A percentile compares a stretch with the other conserved stretches of the same genome.
Conservation (phyloP, 2,888 invertebrate genomes). For the Ophonus ardosiacus region DNA sequence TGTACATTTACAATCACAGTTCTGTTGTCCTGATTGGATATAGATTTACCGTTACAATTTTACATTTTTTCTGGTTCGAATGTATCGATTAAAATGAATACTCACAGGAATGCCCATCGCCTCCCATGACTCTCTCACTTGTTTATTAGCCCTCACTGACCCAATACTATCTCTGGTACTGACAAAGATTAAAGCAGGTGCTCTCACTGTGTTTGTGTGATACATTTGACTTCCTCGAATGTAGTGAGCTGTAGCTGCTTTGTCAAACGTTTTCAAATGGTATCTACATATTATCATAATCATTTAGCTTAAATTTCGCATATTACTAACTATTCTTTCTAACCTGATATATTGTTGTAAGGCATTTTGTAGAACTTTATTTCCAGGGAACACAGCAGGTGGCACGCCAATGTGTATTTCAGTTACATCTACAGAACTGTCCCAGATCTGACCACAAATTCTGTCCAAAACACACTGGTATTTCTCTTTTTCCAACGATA, state of each 20-base stretch:
- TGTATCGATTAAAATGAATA: conserved; percentile 33
- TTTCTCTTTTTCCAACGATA: conserved; percentile 74
- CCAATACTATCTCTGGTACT: conserved; percentile 89
- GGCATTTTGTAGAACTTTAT: conserved; percentile 81
- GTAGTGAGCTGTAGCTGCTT: conserved; percentile 90
- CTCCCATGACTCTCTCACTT: conserved; percentile 86
- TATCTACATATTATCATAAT: conserved; percentile 77
- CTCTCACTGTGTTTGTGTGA: conserved; percentile 85
- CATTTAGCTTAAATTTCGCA: neutral
- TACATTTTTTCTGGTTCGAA: no score
- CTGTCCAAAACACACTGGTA: conserved; percentile 81
- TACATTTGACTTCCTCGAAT: conserved; percentile 89
- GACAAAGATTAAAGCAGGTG: conserved; percentile 82
- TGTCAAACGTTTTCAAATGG: conserved; percentile 89
- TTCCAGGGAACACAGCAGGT: conserved; percentile 82
- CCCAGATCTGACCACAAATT: conserved; percentile 88
- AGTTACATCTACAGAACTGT: conserved; percentile 85
- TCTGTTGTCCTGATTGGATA: no score
- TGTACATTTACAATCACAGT: no score
- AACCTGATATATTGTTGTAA: conserved; percentile 78
- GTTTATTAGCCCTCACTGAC: conserved; percentile 83
- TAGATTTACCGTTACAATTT: no score
- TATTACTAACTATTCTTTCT: neutral
- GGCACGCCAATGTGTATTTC: conserved; percentile 81
- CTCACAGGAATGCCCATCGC: conserved; percentile 85